A percentile compares a stretch with the other conserved stretches of the same genome.
Conservation (phyloP, 2,113 vertebrate species). For the Morone saxatilis region DNA sequence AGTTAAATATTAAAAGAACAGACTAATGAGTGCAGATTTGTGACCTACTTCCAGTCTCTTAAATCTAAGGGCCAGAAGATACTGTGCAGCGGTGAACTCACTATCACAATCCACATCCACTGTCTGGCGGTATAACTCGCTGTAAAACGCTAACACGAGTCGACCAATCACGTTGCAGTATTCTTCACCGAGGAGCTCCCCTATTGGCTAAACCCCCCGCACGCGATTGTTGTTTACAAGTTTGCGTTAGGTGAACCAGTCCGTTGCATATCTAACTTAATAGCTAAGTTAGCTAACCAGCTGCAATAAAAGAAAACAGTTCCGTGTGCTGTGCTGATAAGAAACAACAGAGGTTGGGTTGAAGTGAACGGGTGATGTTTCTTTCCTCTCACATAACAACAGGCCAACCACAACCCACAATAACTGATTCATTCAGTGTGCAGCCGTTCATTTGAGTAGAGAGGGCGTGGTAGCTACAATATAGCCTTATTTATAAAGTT, state of each 20-base stretch:
- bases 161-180: slow-evolving; percentile 67
- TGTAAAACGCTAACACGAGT: neutral
- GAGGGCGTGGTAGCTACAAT: slow-evolving; percentile 52
- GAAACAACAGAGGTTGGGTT: neutral
- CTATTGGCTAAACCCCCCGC: slow-evolving; percentile 67
- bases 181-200: slow-evolving; percentile 35
- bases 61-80: neutral
- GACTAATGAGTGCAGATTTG: neutral
- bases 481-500: neutral
- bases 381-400: neutral
- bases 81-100: neutral
- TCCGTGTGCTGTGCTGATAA: accelerated
- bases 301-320: neutral
- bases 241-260: slow-evolving; percentile 12
- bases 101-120: neutral
- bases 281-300: neutral
- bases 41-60: neutral
- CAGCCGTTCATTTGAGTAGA: neutral
- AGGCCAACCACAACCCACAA: slow-evolving; percentile 31
- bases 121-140: neutral
- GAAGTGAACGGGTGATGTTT: neutral
- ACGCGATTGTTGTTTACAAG: slow-evolving; percentile 75
- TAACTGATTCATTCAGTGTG: slow-evolving; percentile 18
- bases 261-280: neutral
- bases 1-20: slow-evolving; percentile 80